Conservation (phyloP, 2,797 vertebrate genomes). For the Psittacula derbiana region DNA sequence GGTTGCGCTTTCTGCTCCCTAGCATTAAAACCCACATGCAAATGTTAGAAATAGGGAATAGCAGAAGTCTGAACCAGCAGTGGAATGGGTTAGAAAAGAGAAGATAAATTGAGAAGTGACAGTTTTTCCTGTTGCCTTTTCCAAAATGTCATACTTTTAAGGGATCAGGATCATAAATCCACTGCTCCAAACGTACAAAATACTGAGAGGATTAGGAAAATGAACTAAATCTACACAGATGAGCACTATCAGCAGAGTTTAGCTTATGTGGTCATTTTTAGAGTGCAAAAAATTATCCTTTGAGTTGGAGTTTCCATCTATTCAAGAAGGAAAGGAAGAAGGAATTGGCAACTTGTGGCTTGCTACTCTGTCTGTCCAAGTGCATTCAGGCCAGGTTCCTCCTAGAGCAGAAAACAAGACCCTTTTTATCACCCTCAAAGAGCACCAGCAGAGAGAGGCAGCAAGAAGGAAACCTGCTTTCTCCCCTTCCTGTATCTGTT, state of each 20-base stretch:
- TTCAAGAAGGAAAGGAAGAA: not conserved
- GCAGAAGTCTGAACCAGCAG: not conserved
- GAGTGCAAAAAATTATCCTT: not conserved
- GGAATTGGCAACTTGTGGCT: not conserved
- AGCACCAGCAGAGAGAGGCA: not conserved
- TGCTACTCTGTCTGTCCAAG: not conserved
- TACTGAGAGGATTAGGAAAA: not conserved
- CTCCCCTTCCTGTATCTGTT: not conserved
- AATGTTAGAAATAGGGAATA: not conserved
- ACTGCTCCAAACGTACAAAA: not conserved
- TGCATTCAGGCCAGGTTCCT: not conserved
- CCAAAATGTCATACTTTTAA: not conserved
- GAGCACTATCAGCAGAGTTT: not conserved
- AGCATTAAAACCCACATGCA: not conserved
- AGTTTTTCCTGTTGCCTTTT: fast-evolving
- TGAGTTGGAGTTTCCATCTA: not conserved
- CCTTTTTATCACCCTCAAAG: not conserved
- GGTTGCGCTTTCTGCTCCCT: not conserved
- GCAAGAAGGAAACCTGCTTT: not conserved
- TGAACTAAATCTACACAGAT: not conserved
- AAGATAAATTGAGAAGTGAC: not conserved
- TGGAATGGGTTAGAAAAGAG: not conserved
- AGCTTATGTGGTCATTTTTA: fast-evolving
- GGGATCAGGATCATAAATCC: not conserved
- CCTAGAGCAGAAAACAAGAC: not conserved